Base-by-base conservation (phyloP, 2,113 vertebrate genomes). In the Campylorhamphus procurvoides region DNA sequence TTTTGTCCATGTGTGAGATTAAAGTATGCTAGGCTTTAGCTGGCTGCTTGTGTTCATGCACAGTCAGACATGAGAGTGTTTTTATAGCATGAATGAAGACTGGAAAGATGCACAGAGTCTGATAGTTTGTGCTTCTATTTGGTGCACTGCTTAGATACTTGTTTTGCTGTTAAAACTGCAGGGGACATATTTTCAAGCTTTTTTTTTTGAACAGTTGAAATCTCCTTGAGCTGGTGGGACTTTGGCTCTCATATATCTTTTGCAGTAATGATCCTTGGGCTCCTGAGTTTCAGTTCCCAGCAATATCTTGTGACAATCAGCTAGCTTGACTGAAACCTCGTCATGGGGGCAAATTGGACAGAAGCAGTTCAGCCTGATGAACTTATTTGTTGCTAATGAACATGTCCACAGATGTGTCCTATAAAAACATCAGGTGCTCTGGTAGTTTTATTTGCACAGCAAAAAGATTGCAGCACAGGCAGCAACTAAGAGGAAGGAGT, bases 61-160 rank as follows among this genome's bases (percentile, higher is more conserved):
- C 14, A 19, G 18, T 52, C 40, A 69, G 55, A 40, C 2, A 12
- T 0, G 0, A 20, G 10, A 76, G n/a, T 4, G 5, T 8, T 22
- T 73, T 28, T 90, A 33, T 46, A 53, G n/a, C 40, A 14, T 20
- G 31, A 77, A 33, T 14, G 37, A 58, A 77, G 31, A 20, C 18
- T n/a, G 10, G 18, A 74, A 73, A 69, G 18, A 42, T 24, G 47
- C 7, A 10, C 1, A 13, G 44, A 50, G 6, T 56, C 22, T 9
- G 18, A 46, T 20, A 5, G 11, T 16, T 80, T 73, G 29, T 69
- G n/a, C 5, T 94, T 86, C 50, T 46, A 35, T 67, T 52, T 56
- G 28, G 12, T 64, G 13, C 44, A 4, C n/a, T 58, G 19, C 83
- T 40, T 76, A 27, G 23, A 28, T 71, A 19, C 1, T 67, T 52